phyloP scores from a whole-genome alignment of 2,888 invertebrate genomes.

The Anticlea derivata region DNA sequence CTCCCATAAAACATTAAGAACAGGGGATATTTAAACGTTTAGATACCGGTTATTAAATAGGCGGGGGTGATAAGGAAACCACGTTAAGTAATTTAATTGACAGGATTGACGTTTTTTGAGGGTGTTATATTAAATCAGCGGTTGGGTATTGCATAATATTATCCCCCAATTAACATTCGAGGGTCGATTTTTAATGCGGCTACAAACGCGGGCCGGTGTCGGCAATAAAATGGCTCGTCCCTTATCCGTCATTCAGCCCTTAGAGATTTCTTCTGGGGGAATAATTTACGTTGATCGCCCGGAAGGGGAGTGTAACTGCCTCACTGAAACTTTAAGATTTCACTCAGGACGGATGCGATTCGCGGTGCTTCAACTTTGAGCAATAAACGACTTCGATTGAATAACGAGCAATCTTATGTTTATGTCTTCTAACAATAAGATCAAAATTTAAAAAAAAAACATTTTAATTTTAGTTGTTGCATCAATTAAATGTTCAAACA shows the following conservation, averaged over 20 bases:
- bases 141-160: conserved; percentile 75
- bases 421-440: conserved; percentile 34
- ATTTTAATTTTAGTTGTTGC: too few species aligned
- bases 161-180: conserved; percentile 78
- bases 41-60: conserved; percentile 60
- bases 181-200: conserved; percentile 75
- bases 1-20: conserved; percentile 74
- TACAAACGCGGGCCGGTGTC: conserved; percentile 68
- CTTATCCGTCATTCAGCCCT: conserved; percentile 83
- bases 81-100: conserved; percentile 25
- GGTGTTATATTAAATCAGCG: conserved; percentile 64
- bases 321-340: conserved; percentile 83
- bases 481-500: conserved; percentile 25
- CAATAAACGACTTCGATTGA: conserved; percentile 75
- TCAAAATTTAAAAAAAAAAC: too few species aligned
- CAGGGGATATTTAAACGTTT: conserved; percentile 66
- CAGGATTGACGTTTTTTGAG: conserved; percentile 39
- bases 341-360: conserved; percentile 76
- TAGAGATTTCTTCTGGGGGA: conserved; percentile 81
- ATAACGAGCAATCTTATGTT: conserved; percentile 51
- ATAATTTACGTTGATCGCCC: conserved; percentile 83
- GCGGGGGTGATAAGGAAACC: conserved; percentile 17
- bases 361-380: conserved; percentile 74
- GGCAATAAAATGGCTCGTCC: conserved; percentile 80
- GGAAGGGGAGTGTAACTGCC: conserved; percentile 81